Conservation (phyloP, 2,888 invertebrate genomes). For the Anarsia innoxiella region DNA sequence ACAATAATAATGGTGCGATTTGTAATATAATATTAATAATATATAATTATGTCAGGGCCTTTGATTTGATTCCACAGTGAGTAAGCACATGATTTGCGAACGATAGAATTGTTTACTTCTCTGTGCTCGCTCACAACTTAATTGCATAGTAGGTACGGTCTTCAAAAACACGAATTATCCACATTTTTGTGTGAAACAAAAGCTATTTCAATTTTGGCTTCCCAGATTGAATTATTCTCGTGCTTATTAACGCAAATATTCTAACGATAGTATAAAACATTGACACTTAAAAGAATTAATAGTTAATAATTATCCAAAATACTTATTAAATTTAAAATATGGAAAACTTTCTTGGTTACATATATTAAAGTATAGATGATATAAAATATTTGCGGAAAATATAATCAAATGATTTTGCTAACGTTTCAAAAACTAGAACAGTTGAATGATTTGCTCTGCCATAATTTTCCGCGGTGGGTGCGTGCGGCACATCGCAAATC, state of each 20-base stretch:
- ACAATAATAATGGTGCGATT: background rate
- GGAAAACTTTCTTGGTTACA: too few relatives aligned
- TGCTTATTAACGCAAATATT: too few relatives aligned
- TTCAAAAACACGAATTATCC: background rate
- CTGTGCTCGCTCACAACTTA: slow-evolving; percentile 8
- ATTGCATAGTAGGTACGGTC: too few relatives aligned
- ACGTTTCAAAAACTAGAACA: slow-evolving; percentile 14
- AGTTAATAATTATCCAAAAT: too few relatives aligned
- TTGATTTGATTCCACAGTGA: slow-evolving; percentile 2
- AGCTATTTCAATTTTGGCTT: too few relatives aligned
- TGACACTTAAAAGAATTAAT: too few relatives aligned
- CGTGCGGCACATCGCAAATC: slow-evolving; percentile 35
- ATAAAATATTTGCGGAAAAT: too few relatives aligned
- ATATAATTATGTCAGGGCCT: slow-evolving; percentile 14
- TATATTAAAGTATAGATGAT: too few relatives aligned
- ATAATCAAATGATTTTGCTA: too few relatives aligned
- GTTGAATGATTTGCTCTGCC: slow-evolving; percentile 25
- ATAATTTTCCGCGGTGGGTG: slow-evolving; percentile 36
- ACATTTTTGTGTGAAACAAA: background rate
- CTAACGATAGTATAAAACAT: too few relatives aligned
- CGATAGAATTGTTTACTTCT: slow-evolving; percentile 5
- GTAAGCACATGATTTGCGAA: slow-evolving; percentile 1
- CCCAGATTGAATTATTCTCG: too few relatives aligned
- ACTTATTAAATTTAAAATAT: too few relatives aligned
- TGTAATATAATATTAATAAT: background rate